These are phyloP conservation scores for Vicugna pacos DNA, from an alignment of 2,113 vertebrate genomes.

Conservation along the genomic window DNA sequence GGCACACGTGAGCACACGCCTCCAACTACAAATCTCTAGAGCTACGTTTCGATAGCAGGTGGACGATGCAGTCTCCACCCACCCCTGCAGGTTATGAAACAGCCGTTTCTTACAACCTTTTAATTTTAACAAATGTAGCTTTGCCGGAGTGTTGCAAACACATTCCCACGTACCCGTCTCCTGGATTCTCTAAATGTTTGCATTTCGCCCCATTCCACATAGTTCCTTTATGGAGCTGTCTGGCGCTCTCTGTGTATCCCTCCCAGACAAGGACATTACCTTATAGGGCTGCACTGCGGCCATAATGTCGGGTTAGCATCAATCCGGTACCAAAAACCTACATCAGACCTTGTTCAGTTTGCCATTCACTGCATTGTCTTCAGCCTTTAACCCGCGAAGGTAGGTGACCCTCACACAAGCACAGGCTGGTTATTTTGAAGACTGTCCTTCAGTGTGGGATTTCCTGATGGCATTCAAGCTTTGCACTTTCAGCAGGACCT, in stretches of 20 bases:
- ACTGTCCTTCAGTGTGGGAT: not conserved
- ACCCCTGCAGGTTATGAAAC: not conserved
- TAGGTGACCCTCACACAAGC: not conserved
- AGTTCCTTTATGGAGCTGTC: not conserved
- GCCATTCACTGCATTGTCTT: not conserved
- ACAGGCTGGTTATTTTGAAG: not conserved
- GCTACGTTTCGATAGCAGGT: not conserved
- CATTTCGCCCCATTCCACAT: not conserved
- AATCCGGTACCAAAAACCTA: not conserved
- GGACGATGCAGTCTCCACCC: not conserved
- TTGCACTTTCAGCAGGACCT: not conserved
- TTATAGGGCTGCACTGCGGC: too few species aligned
- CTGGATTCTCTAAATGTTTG: not conserved
- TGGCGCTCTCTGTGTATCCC: not conserved
- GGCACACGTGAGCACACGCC: rapidly evolving
- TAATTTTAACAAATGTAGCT: not conserved
- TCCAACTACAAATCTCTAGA: not conserved
- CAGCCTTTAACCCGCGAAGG: not conserved
- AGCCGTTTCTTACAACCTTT: not conserved
- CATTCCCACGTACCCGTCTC: not conserved
- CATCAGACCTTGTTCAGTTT: not conserved
- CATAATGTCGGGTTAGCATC: not conserved
- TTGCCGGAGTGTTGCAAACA: not conserved
- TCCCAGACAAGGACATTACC: not conserved
- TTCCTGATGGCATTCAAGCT: not conserved